Percentiles rank a stretch among this genome's conserved stretches.
Evolutionary conservation across 2,797 vertebrate genomes (phyloP).

Genomic region (Gallinago stenura): DNA sequence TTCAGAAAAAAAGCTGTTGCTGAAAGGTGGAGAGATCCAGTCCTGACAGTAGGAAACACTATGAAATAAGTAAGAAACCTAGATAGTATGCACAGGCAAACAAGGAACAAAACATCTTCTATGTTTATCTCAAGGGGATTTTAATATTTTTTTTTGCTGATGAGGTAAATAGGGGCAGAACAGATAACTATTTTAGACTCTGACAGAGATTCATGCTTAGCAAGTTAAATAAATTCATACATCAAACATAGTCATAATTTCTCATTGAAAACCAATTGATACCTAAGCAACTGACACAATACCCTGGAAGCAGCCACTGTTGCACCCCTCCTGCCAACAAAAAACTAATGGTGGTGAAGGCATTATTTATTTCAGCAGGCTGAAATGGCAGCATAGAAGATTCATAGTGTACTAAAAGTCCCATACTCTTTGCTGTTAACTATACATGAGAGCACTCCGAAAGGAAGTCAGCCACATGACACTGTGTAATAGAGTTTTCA

Average conservation of each 20-base stretch:
- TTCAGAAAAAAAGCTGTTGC: not conserved
- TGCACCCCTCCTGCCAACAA: not conserved
- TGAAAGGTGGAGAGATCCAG: not conserved
- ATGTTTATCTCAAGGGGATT: not conserved
- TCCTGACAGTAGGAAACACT: not conserved
- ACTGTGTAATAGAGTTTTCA: constrained; percentile 58
- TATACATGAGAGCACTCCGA: constrained; percentile 1
- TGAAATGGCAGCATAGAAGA: not conserved
- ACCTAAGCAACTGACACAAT: not conserved
- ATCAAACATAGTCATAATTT: not conserved
- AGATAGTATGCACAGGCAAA: not conserved
- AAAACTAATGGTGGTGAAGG: not conserved
- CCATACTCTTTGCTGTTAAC: not conserved
- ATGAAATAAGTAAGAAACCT: not conserved
- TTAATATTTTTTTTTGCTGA: not conserved
- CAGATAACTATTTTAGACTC: not conserved
- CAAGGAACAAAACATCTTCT: not conserved
- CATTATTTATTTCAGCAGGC: not conserved
- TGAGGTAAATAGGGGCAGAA: not conserved
- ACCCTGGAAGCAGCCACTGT: not conserved
- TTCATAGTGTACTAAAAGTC: not conserved
- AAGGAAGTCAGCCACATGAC: constrained; percentile 60
- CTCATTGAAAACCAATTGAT: not conserved
- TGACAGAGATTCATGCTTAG: not conserved
- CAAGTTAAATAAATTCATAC: not conserved